Evolutionary conservation across 2,797 vertebrate species (phyloP).

Genomic region (Mycteria americana): DNA sequence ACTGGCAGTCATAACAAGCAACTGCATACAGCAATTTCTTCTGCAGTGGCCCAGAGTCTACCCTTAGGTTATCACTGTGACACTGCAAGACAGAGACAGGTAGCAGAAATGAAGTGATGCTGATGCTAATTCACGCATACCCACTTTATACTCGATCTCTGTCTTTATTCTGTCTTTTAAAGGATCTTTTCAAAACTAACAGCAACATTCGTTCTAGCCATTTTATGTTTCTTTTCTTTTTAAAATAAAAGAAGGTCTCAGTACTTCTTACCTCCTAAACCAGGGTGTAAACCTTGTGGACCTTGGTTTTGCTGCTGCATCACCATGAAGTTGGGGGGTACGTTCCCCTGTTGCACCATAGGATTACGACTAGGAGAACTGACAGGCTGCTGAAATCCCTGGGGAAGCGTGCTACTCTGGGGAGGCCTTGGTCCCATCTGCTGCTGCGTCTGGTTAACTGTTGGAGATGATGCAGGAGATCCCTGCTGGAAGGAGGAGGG

Average conservation of each 20-base stretch:
- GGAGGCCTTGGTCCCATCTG: conserved; percentile 88
- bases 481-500: conserved; percentile 95
- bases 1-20: background rate
- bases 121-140: background rate
- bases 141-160: background rate
- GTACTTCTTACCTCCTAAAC: conserved; percentile 81
- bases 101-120: background rate
- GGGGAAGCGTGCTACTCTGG: conserved; percentile 84
- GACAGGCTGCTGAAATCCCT: conserved; percentile 92
- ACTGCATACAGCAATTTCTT: background rate
- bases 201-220: background rate
- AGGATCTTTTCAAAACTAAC: background rate
- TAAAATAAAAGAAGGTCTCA: background rate
- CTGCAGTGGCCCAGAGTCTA: background rate
- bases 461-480: conserved; percentile 95
- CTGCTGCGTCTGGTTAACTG: conserved; percentile 88
- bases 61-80: background rate
- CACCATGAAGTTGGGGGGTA: conserved; percentile 94
- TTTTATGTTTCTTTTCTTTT: background rate
- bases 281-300: conserved; percentile 88
- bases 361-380: conserved; percentile 90
- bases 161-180: background rate
- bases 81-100: background rate
- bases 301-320: conserved; percentile 94
- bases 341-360: conserved; percentile 88